These are phyloP conservation scores for Antechinus flavipes DNA, from an alignment of 2,113 vertebrate genomes.

Conservation along the genomic window DNA sequence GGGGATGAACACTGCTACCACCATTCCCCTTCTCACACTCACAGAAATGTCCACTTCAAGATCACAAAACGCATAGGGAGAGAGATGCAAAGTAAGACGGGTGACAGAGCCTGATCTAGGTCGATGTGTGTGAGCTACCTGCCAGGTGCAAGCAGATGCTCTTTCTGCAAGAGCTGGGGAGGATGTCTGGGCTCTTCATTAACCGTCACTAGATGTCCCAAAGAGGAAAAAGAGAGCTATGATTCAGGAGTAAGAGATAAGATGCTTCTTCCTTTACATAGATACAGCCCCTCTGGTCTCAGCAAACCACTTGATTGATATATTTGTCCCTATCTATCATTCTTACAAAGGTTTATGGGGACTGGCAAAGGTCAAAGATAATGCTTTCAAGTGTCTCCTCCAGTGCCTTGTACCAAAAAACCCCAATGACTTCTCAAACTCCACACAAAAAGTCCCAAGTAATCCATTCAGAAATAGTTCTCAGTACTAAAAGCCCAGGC, in stretches of 20 bases:
- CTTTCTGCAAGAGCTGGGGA: not conserved
- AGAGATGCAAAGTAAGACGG: not conserved
- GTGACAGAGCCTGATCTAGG: not conserved
- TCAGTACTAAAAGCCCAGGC: not conserved
- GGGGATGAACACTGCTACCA: not conserved
- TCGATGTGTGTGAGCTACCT: not conserved
- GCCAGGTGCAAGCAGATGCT: not conserved
- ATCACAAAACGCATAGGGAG: not conserved
- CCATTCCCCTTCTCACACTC: not conserved
- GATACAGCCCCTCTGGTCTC: not conserved
- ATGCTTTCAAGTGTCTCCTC: not conserved
- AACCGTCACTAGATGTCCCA: not conserved
- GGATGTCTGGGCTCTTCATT: not conserved
- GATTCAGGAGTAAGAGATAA: not conserved
- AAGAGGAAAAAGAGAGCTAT: not conserved
- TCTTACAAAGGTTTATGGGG: not conserved
- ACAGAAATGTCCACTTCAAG: not conserved
- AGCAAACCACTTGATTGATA: not conserved
- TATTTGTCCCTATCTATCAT: not conserved
- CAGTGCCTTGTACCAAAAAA: not conserved
- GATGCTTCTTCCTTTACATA: not conserved
- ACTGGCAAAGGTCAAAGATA: not conserved
- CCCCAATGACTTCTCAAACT: not conserved
- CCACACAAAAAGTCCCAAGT: not conserved
- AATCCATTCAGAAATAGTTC: not conserved